Conservation (phyloP, 2,888 invertebrate species). For the Ectemnius cavifrons region DNA sequence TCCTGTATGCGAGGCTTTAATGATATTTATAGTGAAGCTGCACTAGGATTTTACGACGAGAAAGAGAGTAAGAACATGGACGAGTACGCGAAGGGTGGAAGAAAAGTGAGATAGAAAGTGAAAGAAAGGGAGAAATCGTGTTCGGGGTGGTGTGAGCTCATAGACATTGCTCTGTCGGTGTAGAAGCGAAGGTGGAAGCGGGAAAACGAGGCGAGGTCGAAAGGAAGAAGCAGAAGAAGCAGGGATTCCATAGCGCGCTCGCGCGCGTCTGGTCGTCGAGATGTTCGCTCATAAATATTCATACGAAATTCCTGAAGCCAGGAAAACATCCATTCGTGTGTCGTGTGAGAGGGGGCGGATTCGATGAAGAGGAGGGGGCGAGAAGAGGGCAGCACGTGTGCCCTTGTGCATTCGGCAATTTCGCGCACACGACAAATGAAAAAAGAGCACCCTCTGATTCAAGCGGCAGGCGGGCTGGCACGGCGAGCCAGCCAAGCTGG, state of each 20-base stretch:
- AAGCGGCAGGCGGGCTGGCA: not conserved
- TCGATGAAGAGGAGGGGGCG: conserved; percentile 8
- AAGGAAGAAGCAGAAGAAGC: conserved; percentile 42
- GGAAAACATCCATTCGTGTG: conserved; percentile 61
- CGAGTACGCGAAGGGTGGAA: not conserved
- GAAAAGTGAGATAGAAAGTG: not conserved
- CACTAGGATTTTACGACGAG: conserved; percentile 31
- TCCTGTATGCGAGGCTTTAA: conserved; percentile 11
- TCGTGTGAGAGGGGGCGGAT: not conserved
- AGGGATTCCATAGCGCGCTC: conserved; percentile 39
- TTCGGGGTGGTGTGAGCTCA: no score
- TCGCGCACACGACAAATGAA: conserved; percentile 41
- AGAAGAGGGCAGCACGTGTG: conserved; percentile 38
- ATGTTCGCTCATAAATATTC: conserved; percentile 65
- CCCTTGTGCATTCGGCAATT: conserved; percentile 52
- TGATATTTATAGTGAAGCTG: conserved; percentile 23
- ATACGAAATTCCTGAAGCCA: conserved; percentile 64
- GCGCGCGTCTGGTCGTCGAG: conserved; percentile 37
- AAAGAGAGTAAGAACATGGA: conserved; percentile 6
- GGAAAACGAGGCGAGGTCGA: not conserved
- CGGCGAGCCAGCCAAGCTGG: not conserved
- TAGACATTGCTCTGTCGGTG: no score
- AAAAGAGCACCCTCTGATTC: conserved; percentile 22
- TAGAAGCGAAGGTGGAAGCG: not conserved
- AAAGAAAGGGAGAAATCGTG: no score